Evolutionary conservation across 1,140 invertebrate species (phyloP).

Genomic region (Littorina saxatilis): DNA sequence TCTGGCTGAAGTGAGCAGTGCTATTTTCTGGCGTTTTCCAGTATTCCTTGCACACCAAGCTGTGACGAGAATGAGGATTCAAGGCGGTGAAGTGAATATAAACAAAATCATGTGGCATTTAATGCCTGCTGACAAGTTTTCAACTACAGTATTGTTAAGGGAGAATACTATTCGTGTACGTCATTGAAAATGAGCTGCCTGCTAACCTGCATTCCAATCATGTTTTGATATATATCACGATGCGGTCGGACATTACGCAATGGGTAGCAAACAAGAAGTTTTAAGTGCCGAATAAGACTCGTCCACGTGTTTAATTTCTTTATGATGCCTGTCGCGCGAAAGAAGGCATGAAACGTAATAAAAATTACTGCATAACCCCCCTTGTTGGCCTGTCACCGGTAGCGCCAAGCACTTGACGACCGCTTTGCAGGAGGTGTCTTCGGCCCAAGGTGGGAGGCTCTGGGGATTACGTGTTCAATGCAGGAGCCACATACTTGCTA

Average conservation of each 20-base stretch:
- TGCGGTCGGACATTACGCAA: background rate
- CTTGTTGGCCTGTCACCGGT: background rate
- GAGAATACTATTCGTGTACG: background rate
- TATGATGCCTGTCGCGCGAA: background rate
- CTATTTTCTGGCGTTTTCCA: too few species aligned
- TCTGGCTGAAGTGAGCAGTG: too few species aligned
- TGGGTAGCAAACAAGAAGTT: background rate
- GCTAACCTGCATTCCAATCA: too few species aligned
- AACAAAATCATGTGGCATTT: too few species aligned
- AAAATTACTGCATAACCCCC: background rate
- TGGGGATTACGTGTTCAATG: background rate
- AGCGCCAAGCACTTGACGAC: background rate
- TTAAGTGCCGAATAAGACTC: background rate
- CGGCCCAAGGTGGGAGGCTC: background rate
- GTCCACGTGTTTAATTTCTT: background rate
- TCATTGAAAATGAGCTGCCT: too few species aligned
- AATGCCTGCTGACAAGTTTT: too few species aligned
- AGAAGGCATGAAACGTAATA: background rate
- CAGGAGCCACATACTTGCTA: background rate
- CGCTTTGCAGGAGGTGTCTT: constrained; percentile 1
- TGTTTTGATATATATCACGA: background rate
- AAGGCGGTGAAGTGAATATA: too few species aligned
- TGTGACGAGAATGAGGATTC: too few species aligned
- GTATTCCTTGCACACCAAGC: too few species aligned
- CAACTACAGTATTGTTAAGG: background rate